Evolutionary conservation across 2,888 invertebrate genomes (phyloP).

Genomic region (Euclidia mi): DNA sequence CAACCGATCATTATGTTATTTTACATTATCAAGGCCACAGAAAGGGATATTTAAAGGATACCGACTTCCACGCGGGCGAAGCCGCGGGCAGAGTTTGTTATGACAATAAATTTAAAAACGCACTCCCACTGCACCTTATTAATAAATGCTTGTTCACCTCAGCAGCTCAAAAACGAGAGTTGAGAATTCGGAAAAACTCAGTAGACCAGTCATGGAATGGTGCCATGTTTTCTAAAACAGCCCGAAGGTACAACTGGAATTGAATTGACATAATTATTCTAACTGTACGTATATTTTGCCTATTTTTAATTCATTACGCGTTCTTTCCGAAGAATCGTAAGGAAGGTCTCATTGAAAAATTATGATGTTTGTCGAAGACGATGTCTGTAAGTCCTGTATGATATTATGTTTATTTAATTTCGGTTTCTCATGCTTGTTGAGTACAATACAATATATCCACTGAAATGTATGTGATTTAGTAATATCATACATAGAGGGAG

Average conservation of each 20-base stretch:
- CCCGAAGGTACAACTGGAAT: slow-evolving; percentile 30
- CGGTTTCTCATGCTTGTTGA: background rate
- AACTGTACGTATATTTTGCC: slow-evolving; percentile 16
- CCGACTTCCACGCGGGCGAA: too few species aligned
- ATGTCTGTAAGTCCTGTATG: too few species aligned
- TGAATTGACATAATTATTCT: slow-evolving; percentile 45
- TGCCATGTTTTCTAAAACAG: slow-evolving; percentile 40
- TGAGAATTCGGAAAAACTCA: too few species aligned
- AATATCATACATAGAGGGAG: too few species aligned
- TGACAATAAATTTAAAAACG: too few species aligned
- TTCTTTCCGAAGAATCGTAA: background rate
- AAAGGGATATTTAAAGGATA: too few species aligned
- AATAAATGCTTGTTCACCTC: too few species aligned
- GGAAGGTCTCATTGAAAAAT: background rate
- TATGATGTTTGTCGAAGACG: background rate
- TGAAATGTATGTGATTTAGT: background rate
- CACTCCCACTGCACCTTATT: too few species aligned
- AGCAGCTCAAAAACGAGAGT: too few species aligned
- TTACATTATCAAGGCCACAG: too few species aligned
- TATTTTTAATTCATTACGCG: slow-evolving; percentile 36
- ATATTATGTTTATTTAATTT: background rate
- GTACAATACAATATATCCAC: background rate
- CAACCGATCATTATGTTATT: too few species aligned
- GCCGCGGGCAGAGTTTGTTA: too few species aligned
- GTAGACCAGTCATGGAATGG: slow-evolving; percentile 22